Evolutionary conservation across 2,888 invertebrate species (phyloP), one percentile per base, ranked within the genome.

Genomic region (Leuctra nigra): DNA sequence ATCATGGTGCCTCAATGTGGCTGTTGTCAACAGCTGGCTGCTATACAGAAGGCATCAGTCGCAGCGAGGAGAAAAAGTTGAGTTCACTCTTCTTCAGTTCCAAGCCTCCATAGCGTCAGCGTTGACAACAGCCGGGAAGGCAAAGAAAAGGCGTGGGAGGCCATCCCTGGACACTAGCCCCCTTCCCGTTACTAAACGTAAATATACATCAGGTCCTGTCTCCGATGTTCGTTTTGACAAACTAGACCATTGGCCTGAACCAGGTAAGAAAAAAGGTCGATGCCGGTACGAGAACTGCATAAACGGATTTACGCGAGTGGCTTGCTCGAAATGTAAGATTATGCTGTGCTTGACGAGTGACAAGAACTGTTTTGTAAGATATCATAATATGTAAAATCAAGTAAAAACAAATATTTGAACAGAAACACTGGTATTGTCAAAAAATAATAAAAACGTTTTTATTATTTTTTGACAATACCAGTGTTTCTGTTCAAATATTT

Each of bases 21-120:
- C 24, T 48, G 48, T 48, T 6, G 29, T 25, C 20, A 48, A 48
- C 11, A 24, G 24, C 7, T 48, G 23, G 48, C 23, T 48, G 20
- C 24, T 48, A 16, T 59, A 59, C 22, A 58, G 57, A 16, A 29
- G 54, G 23, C 24, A 48, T 25, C 2, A 4, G 6, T 22, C 6
- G 2, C 48, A 25, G 9, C 20, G 6, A 22, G 20, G 11, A 7
- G 11, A n/a, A n/a, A n/a, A n/a, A n/a, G n/a, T n/a, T n/a, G n/a
- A n/a, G n/a, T n/a, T n/a, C n/a, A n/a, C n/a, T n/a, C n/a, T n/a
- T n/a, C n/a, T n/a, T n/a, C n/a, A n/a, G n/a, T n/a, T n/a, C n/a
- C n/a, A n/a, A n/a, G n/a, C n/a, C n/a, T n/a, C n/a, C n/a, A 33
- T 33, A 9, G 33, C 33, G 11, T 6, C 33, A 33, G 33, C 33